phyloP scores from a whole-genome alignment of 2,888 invertebrate species.

The Pachydiplax longipennis region DNA sequence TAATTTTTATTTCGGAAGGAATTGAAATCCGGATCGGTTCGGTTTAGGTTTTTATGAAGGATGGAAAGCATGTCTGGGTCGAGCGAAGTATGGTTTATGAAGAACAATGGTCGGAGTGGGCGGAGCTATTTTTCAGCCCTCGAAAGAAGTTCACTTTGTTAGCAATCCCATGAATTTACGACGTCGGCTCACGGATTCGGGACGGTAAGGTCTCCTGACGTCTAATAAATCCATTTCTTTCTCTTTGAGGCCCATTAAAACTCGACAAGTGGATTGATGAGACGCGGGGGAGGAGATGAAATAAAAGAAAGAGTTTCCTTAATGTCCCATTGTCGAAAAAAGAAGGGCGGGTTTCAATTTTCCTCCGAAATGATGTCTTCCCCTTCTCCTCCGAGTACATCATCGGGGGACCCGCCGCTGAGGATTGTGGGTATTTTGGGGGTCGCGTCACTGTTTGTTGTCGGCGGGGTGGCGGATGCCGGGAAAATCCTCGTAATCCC shows the following conservation, averaged over 20 bases:
- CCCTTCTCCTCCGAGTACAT: not conserved
- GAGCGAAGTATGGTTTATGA: not conserved
- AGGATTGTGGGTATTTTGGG: not conserved
- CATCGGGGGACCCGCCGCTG: not conserved
- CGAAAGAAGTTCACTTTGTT: not conserved
- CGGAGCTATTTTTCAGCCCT: not conserved
- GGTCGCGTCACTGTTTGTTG: no score
- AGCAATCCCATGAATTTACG: not conserved
- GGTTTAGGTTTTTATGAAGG: not conserved
- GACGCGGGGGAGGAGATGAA: not conserved
- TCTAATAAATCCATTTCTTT: not conserved
- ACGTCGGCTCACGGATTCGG: not conserved
- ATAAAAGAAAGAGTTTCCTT: not conserved
- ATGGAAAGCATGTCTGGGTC: not conserved
- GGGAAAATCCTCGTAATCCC: not conserved
- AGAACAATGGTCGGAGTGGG: not conserved
- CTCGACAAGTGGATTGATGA: not conserved
- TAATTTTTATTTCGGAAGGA: no score
- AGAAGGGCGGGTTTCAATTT: constrained; percentile 25
- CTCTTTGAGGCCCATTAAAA: not conserved
- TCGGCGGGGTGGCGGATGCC: not conserved
- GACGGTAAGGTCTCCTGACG: not conserved
- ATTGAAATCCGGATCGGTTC: not conserved
- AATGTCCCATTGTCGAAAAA: constrained; percentile 9
- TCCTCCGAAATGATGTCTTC: not conserved